phyloP scores from a whole-genome alignment of 1,140 invertebrate genomes.

The Lineus longissimus region DNA sequence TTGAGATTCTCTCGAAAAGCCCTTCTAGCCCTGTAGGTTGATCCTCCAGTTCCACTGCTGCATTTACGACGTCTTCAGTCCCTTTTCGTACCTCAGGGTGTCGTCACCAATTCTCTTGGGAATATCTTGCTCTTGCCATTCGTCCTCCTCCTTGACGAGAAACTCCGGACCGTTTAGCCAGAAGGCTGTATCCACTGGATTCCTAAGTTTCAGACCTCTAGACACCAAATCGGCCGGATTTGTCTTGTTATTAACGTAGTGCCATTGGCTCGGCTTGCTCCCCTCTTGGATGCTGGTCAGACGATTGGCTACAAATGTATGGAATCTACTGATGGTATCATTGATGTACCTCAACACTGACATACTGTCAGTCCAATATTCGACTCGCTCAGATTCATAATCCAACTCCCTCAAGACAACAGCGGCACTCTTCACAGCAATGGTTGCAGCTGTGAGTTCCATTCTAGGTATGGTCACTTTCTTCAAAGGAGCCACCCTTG shows the following conservation, averaged over 20 bases:
- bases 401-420: constrained; percentile 5
- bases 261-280: neutral
- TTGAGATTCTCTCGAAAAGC: neutral
- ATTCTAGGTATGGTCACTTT: constrained; percentile 2
- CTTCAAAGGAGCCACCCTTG: constrained; percentile 3
- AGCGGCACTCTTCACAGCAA: neutral
- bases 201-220: neutral
- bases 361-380: constrained; percentile 5
- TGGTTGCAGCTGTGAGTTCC: constrained; percentile 12
- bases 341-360: neutral
- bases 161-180: neutral
- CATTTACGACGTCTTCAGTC: too few species aligned
- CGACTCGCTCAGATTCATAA: neutral
- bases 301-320: neutral
- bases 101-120: neutral
- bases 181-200: neutral
- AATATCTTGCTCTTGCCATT: neutral
- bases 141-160: neutral
- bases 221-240: neutral
- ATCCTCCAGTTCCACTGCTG: too few species aligned
- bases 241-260: neutral
- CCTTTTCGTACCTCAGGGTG: neutral
- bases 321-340: neutral
- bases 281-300: neutral
- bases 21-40: neutral